A percentile compares a stretch with the other conserved stretches of the same genome.
These are phyloP conservation scores for mouse (Mus musculus) DNA, from an alignment of 2,113 vertebrate genomes.

Conservation along the genomic window DNA sequence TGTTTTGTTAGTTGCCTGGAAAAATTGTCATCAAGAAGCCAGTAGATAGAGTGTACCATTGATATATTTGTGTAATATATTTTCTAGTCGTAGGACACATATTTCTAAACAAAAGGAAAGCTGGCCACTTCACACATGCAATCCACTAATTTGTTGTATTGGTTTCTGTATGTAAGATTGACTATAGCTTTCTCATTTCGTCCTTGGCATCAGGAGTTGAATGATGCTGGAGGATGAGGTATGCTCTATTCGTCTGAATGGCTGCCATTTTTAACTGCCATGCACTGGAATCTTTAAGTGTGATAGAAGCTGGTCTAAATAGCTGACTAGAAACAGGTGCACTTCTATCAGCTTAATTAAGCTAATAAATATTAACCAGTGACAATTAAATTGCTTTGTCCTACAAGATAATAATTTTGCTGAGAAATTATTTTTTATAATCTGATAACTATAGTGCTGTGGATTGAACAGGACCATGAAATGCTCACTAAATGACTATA, in stretches of 20 bases:
- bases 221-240: background rate
- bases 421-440: constrained; percentile 37
- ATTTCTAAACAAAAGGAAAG: background rate
- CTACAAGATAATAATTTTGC: constrained; percentile 41
- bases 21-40: background rate
- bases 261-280: background rate
- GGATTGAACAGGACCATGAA: background rate
- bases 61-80: background rate
- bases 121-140: background rate
- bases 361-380: constrained; percentile 2
- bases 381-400: background rate
- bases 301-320: constrained; percentile 14
- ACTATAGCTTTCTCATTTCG: background rate
- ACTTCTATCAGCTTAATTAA: background rate
- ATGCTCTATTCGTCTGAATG: background rate
- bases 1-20: background rate
- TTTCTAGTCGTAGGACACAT: constrained; percentile 14
- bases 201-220: background rate
- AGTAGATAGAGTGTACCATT: background rate
- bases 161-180: background rate
- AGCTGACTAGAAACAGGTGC: constrained; percentile 27
- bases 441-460: background rate
- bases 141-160: background rate
- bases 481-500: background rate
- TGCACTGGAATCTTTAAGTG: background rate